Evolutionary conservation across 1,140 invertebrate species (phyloP).

Genomic region (Venustaconcha ellipsiformis): DNA sequence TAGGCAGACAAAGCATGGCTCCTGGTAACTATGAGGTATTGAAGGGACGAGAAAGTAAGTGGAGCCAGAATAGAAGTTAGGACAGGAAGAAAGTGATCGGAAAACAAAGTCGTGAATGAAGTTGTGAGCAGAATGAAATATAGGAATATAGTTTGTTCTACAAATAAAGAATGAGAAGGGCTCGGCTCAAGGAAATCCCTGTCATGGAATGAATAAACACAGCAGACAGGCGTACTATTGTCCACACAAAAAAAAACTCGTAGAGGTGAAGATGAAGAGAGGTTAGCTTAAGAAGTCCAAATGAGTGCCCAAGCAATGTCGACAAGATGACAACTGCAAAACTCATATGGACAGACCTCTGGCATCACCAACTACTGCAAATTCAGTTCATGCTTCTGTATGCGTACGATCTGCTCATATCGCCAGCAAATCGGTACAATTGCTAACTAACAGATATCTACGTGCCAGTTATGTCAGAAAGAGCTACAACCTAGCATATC

Average conservation of each 20-base stretch:
- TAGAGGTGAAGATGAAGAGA: constrained; percentile 8
- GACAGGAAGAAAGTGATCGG: background rate
- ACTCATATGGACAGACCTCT: constrained; percentile 11
- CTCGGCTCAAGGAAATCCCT: no score
- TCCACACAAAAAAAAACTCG: constrained; percentile 2
- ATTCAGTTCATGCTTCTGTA: constrained; percentile 4
- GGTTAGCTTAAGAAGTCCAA: constrained; percentile 11
- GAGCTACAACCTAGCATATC: background rate
- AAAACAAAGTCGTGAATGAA: background rate
- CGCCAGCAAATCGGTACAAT: constrained; percentile 1
- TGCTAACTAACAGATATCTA: constrained; percentile 7
- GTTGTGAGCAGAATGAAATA: background rate
- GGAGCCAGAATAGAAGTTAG: no score
- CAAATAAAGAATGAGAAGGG: no score
- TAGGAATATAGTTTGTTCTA: no score
- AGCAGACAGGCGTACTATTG: constrained; percentile 3
- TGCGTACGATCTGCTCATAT: constrained; percentile 5
- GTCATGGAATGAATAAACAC: no score
- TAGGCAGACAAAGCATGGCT: background rate
- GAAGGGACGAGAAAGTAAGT: background rate
- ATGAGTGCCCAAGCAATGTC: constrained; percentile 8
- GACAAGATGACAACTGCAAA: constrained; percentile 12
- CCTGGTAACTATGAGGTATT: background rate
- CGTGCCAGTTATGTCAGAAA: constrained; percentile 7
- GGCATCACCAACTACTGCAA: constrained; percentile 13